A percentile compares a stretch with the other conserved stretches of the same genome.
These are phyloP conservation scores for mouse (Mus musculus) DNA, from an alignment of 2,113 vertebrate species.

Conservation along the genomic window DNA sequence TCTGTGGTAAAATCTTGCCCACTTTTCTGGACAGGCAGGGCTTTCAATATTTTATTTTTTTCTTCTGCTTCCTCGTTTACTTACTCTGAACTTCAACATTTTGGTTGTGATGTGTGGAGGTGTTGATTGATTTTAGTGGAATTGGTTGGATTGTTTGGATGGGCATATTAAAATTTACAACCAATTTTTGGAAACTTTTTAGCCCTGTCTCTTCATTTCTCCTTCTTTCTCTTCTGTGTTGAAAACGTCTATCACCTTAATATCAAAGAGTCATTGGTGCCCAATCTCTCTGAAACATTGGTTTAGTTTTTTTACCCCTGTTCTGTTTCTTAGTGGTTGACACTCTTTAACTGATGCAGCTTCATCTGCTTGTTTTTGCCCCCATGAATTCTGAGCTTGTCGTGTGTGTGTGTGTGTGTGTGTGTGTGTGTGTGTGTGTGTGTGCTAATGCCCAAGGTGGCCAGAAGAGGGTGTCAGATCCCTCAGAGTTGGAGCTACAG, in stretches of 20 bases:
- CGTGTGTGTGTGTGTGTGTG: background rate
- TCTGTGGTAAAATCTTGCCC: background rate
- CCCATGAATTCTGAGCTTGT: background rate
- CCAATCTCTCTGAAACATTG: background rate
- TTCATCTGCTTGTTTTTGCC: constrained; percentile 27
- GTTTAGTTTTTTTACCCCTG: background rate
- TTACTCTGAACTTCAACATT: constrained; percentile 39
- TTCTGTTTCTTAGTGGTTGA: background rate
- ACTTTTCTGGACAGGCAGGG: background rate
- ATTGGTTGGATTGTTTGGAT: background rate
- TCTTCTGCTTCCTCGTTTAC: background rate
- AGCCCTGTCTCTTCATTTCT: background rate
- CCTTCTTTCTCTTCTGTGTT: background rate
- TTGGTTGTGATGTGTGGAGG: background rate
- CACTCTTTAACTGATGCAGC: background rate
- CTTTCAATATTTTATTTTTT: constrained; percentile 27
- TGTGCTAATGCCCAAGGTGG: no score
- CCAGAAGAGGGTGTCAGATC: background rate
- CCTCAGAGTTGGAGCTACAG: background rate
- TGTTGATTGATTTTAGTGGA: background rate
- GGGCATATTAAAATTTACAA: background rate
- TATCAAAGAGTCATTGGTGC: no score
- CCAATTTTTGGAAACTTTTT: background rate
- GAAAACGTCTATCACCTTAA: background rate
- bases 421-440: background rate